Base-by-base conservation (phyloP, 2,888 invertebrate genomes). In the Drosophila falleni region DNA sequence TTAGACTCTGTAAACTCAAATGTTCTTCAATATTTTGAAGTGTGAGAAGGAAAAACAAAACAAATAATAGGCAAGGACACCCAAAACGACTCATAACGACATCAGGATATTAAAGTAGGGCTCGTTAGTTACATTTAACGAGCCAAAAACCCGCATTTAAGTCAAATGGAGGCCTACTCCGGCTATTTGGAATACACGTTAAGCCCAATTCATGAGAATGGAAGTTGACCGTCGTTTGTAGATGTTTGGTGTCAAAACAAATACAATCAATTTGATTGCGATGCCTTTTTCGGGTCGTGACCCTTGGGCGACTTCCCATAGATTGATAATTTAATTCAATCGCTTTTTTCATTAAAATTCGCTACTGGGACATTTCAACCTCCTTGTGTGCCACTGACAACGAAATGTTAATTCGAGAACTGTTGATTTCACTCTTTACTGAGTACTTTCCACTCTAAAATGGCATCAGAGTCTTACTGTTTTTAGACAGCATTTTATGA, bases 241-340 rank as follows among this genome's bases (percentile, higher is more conserved):
- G 56, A 56, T 55, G 55, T 79, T 73, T 87, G 82, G 82, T 85
- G 82, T 87, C 87, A 85, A 85, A 85, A 83, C 82, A 85, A 85
- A 85, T 86, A 88, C 82, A 85, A 88, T 88, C 88, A 85, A 85
- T 88, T 85, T 86, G 85, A 82, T 88, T 87, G 88, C 62, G 78
- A 56, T 68, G 66, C 68, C 74, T 68, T 69, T 77, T 77, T 56
- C 15, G 49, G 31, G 15, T 8, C 10, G 11, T 61, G 74, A 84
- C 84, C 82, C 87, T 61, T 73, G 64, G 67, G 64, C 42, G 39
- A 53, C 16, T n/a, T n/a, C 19, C 79, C 50, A 77, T 81, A 74
- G 84, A 84, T 87, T 87, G 86, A 88, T 85, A 88, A 85, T 85
- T 88, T 88, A 86, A 85, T 85, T 85, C 83, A 85, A 85, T 88